A percentile compares a stretch with the other conserved stretches of the same genome.
Conservation (phyloP, 2,888 invertebrate genomes). For the Drosophila mettleri region DNA sequence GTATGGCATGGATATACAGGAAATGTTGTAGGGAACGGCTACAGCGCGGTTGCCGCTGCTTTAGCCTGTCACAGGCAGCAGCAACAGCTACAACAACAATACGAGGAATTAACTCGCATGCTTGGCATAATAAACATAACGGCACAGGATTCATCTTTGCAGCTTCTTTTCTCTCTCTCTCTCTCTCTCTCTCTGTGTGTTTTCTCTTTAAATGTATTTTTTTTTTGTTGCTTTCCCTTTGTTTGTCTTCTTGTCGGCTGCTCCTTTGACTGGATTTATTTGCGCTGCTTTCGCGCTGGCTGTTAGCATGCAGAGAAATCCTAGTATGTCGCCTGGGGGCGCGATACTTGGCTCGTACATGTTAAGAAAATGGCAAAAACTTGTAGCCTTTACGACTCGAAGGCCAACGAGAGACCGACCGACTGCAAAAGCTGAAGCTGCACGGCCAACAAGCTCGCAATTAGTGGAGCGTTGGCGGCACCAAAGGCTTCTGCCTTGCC, state of each 20-base stretch:
- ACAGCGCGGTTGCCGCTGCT: constrained; percentile 22
- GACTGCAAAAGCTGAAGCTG: constrained; percentile 13
- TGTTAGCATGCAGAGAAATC: constrained; percentile 49
- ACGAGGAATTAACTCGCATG: constrained; percentile 74
- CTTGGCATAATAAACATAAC: constrained; percentile 77
- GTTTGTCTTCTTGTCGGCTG: constrained; percentile 22
- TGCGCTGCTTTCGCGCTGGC: constrained; percentile 22
- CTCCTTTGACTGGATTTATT: constrained; percentile 47
- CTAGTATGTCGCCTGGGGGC: constrained; percentile 57
- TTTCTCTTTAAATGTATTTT: no score
- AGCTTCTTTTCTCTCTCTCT: constrained; percentile 15
- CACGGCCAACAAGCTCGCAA: constrained; percentile 59
- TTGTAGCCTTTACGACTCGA: constrained; percentile 62
- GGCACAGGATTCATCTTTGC: constrained; percentile 23
- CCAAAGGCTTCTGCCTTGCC: constrained; percentile 44
- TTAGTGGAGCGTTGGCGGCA: constrained; percentile 47
- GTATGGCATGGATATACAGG: background rate
- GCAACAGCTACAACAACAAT: constrained; percentile 44
- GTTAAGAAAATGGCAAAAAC: constrained; percentile 72
- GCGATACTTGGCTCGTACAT: constrained; percentile 39
- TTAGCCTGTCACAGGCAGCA: constrained; percentile 38
- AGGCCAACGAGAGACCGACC: background rate
- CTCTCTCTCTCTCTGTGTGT: constrained; percentile 16
- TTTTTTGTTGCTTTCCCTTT: background rate
- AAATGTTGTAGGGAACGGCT: background rate